Base-by-base conservation (phyloP, 2,888 invertebrate genomes). In the Neria commutata region DNA sequence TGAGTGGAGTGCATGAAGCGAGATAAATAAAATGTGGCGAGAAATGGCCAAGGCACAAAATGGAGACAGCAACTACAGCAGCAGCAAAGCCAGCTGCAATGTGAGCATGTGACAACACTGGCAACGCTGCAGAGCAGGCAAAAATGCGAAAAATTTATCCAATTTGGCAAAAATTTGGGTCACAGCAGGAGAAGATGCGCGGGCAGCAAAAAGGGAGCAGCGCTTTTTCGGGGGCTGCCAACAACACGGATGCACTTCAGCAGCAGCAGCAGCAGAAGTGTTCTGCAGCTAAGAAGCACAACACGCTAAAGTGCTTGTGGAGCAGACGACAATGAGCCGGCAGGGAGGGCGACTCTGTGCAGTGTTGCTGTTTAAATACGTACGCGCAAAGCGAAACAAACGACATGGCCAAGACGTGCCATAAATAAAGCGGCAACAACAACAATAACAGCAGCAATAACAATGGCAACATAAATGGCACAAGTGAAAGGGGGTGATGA, bases 121-220 rank as follows among this genome's bases (percentile, higher is more conserved):
- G n/a, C n/a, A n/a, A n/a, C n/a, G n/a, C n/a, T n/a, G 56, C 60
- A 60, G 48, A 55, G n/a, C n/a, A 65, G 68, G 67, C 63, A 72
- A 73, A 74, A 74, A 74, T 73, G 74, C 74, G 75, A 76, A 76
- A 75, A 76, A 75, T 75, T 72, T 75, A 75, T 76, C 75, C 76
- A 75, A 75, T 75, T 75, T 75, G 71, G 74, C 71, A 75, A 75
- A 75, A 76, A 75, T 75, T 76, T 75, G 64, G 75, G 75, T 75
- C 75, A 75, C 70, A 72, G 65, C 67, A 67, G 71, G 68, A 69
- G 63, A 63, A 62, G 53, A 45, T 52, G 40, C 3, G 56, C 54
- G 60, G 56, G 60, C 61, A 56, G 26, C 21, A 33, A 50, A 50
- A 26, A 50, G 19, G 5, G 33, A 11, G 29, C 25, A 23, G 56